Percentiles rank a stretch among this genome's conserved stretches.
These are phyloP conservation scores for Hydrocynus forskahlii DNA, from an alignment of 2,797 vertebrate genomes.

Conservation along the genomic window DNA sequence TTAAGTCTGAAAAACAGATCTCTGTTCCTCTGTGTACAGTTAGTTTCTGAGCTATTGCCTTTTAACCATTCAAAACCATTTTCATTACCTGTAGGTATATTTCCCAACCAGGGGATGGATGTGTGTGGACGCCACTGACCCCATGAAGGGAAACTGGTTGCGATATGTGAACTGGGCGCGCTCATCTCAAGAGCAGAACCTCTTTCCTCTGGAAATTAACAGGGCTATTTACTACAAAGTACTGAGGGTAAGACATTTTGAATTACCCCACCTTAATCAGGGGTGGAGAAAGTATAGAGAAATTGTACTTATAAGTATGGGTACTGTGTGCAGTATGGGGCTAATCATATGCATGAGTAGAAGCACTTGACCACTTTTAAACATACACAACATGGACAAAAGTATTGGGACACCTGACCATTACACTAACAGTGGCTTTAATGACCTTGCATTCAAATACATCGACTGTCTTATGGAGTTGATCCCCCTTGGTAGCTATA, in stretches of 20 bases:
- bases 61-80: constrained; percentile 8
- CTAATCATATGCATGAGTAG: too few relatives aligned
- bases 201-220: constrained; percentile 94
- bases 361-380: too few relatives aligned
- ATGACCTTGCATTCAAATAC: too few relatives aligned
- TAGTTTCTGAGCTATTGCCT: not conserved
- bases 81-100: constrained; percentile 81
- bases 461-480: too few relatives aligned
- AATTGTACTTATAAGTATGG: not conserved
- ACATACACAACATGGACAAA: too few relatives aligned
- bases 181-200: constrained; percentile 89
- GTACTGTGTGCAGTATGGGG: too few relatives aligned
- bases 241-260: constrained; percentile 79
- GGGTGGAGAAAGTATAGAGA: not conserved
- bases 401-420: too few relatives aligned
- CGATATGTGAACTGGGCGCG: constrained; percentile 93
- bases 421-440: too few relatives aligned
- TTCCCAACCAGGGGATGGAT: constrained; percentile 94
- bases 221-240: constrained; percentile 94
- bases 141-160: constrained; percentile 91
- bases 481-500: too few relatives aligned
- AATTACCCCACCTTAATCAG: not conserved
- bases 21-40: not conserved
- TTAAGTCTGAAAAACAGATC: too few relatives aligned
- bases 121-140: constrained; percentile 94